Percentiles rank a stretch among this genome's conserved stretches.
These are phyloP conservation scores for Desmodus rotundus DNA, from an alignment of 2,113 vertebrate species.

Conservation along the genomic window DNA sequence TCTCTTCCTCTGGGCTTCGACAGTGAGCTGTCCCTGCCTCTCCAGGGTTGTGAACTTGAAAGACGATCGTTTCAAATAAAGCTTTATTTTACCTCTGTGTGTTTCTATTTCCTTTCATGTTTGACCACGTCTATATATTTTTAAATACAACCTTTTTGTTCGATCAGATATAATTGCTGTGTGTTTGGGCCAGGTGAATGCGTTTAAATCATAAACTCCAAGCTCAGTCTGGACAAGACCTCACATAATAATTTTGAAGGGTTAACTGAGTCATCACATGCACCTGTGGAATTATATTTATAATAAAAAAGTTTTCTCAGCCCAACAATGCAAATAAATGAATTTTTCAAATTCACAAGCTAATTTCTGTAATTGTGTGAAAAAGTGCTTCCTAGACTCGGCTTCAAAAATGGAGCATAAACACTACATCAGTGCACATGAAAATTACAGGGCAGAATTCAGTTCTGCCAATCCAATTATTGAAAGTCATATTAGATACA, in stretches of 20 bases:
- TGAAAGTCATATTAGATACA: neutral
- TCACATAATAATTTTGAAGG: neutral
- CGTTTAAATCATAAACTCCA: neutral
- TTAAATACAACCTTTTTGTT: neutral
- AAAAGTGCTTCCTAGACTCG: neutral
- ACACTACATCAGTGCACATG: neutral
- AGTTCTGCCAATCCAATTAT: neutral
- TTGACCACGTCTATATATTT: neutral
- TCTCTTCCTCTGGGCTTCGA: neutral
- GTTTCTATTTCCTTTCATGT: neutral
- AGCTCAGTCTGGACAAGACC: neutral
- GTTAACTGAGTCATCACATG: neutral
- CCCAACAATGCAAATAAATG: neutral
- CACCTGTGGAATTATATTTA: neutral
- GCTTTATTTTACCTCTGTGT: neutral
- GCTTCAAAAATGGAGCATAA: neutral
- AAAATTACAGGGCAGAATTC: neutral
- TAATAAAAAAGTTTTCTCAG: neutral
- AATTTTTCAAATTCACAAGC: neutral
- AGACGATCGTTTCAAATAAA: neutral
- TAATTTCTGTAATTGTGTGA: neutral
- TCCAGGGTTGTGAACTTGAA: neutral
- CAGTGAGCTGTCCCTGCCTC: neutral
- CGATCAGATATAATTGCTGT: neutral
- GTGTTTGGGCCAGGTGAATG: neutral